These are phyloP conservation scores for Rhinoptilus africanus DNA, from an alignment of 2,113 vertebrate species.

Conservation along the genomic window DNA sequence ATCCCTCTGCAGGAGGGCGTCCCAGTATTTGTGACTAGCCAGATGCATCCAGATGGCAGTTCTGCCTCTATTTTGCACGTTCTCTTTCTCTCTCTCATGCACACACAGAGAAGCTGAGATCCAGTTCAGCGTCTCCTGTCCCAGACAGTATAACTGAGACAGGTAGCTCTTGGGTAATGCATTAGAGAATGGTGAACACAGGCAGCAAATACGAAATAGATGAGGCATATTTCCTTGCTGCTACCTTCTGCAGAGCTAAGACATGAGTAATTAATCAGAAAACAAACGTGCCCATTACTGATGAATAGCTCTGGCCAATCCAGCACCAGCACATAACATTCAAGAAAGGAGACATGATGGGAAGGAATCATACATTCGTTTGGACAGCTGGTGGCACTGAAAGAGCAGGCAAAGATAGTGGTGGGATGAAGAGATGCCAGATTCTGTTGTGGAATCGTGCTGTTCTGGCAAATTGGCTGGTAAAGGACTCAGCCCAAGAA, in stretches of 20 bases:
- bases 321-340: neutral
- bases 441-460: neutral
- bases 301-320: neutral
- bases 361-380: neutral
- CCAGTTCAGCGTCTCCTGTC: neutral
- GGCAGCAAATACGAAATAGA: neutral
- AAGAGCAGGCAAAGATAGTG: slow-evolving; percentile 15
- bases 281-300: neutral
- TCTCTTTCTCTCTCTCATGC: neutral
- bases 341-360: neutral
- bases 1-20: neutral
- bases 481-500: neutral
- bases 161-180: neutral
- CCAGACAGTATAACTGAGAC: neutral
- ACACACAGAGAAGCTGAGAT: neutral
- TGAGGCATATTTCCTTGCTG: neutral
- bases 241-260: neutral
- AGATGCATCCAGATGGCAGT: neutral
- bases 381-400: slow-evolving; percentile 62
- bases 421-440: neutral
- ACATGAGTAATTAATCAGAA: neutral
- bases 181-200: neutral
- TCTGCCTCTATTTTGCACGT: neutral
- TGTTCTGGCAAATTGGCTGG: neutral
- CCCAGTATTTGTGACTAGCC: neutral